A percentile compares a stretch with the other conserved stretches of the same genome.
phyloP scores from a whole-genome alignment of 2,888 invertebrate genomes.

The Taphrorychus bicolor region DNA sequence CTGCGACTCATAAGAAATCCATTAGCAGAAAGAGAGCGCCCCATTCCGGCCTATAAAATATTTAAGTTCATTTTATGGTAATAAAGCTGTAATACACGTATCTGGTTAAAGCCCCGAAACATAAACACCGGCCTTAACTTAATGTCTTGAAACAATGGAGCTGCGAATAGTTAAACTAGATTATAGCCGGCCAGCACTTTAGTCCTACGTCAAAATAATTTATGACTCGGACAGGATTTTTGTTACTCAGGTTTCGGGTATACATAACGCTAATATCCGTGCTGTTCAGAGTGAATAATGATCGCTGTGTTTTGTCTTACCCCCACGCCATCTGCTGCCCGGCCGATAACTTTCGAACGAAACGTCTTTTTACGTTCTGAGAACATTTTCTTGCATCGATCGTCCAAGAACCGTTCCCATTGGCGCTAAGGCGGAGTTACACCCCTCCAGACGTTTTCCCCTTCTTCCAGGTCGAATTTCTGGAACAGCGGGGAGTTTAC shows the following conservation, averaged over 20 bases:
- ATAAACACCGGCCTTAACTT: conserved; percentile 42
- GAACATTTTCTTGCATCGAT: conserved; percentile 62
- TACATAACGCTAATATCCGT: conserved; percentile 60
- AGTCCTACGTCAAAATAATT: conserved; percentile 60
- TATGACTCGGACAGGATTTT: conserved; percentile 60
- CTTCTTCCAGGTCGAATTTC: neutral
- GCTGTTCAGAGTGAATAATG: conserved; percentile 60
- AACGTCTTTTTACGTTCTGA: conserved; percentile 62
- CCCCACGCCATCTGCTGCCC: conserved; percentile 43
- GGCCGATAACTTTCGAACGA: conserved; percentile 54
- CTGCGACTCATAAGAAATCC: neutral
- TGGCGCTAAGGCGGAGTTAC: conserved; percentile 58
- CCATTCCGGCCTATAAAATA: conserved; percentile 15
- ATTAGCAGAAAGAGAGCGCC: neutral
- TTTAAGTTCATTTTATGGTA: conserved; percentile 40
- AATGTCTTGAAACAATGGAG: conserved; percentile 43
- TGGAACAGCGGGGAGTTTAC: conserved; percentile 23
- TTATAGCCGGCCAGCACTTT: conserved; percentile 40
- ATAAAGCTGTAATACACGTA: conserved; percentile 40
- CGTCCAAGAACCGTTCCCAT: conserved; percentile 52
- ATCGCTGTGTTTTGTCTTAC: conserved; percentile 58
- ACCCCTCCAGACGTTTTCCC: conserved; percentile 46
- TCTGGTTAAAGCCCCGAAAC: conserved; percentile 37
- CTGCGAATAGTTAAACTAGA: conserved; percentile 42
- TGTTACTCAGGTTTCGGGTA: conserved; percentile 57